Evolutionary conservation across 2,888 invertebrate species (phyloP).

Genomic region (Ceriagrion tenellum): DNA sequence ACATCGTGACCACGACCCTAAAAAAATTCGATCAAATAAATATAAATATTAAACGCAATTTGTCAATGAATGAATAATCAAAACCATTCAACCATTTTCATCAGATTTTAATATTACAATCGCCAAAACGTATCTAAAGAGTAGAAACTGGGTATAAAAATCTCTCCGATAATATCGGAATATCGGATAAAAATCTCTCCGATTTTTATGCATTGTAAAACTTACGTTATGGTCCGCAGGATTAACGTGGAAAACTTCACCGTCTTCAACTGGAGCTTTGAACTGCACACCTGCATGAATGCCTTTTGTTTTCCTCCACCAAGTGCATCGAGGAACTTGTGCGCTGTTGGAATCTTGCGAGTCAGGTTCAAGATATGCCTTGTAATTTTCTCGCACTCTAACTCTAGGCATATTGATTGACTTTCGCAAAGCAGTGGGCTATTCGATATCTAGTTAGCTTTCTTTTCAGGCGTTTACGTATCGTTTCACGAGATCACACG

Average conservation of each 20-base stretch:
- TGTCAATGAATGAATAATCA: background rate
- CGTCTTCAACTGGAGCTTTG: background rate
- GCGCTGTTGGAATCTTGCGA: background rate
- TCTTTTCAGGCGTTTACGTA: background rate
- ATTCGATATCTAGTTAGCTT: background rate
- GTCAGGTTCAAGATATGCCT: background rate
- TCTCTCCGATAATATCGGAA: background rate
- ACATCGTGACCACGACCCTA: background rate
- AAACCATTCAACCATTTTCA: background rate
- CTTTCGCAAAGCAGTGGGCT: background rate
- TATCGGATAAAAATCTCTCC: background rate
- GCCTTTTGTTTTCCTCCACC: background rate
- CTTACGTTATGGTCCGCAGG: conserved; percentile 1
- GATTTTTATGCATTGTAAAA: background rate
- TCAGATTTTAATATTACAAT: background rate
- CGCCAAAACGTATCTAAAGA: background rate
- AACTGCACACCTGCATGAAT: background rate
- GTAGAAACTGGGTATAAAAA: background rate
- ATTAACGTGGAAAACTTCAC: background rate
- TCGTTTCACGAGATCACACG: background rate
- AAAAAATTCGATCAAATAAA: background rate
- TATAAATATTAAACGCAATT: background rate
- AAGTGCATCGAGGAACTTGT: background rate
- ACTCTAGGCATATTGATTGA: background rate
- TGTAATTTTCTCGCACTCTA: background rate